Percentiles rank a stretch among this genome's conserved stretches.
Conservation (phyloP, 1,140 invertebrate species). For the Cyrtorhinus lividipennis region DNA sequence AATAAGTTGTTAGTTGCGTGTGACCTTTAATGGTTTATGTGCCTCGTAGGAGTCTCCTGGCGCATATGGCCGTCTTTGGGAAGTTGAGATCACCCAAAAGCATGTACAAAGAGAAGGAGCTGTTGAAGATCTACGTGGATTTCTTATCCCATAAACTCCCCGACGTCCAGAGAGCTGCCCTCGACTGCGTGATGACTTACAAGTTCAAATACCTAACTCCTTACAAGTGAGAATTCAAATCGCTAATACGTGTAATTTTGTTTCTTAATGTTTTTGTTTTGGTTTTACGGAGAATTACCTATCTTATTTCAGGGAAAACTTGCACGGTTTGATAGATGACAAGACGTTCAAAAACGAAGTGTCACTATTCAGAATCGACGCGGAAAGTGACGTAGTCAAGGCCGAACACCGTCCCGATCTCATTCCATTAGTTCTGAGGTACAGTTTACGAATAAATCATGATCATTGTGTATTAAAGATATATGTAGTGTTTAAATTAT, state of each 20-base stretch:
- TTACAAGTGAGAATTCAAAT: slow-evolving; percentile 44
- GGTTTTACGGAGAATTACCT: too few species aligned
- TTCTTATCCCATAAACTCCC: slow-evolving; percentile 61
- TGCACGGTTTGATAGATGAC: slow-evolving; percentile 67
- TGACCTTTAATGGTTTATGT: too few species aligned
- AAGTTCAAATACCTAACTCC: slow-evolving; percentile 58
- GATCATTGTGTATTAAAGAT: neutral
- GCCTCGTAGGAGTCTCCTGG: slow-evolving; percentile 47
- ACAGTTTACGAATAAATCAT: neutral
- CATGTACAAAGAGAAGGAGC: slow-evolving; percentile 55
- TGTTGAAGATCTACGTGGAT: slow-evolving; percentile 59
- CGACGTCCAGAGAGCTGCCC: slow-evolving; percentile 64
- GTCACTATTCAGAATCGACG: slow-evolving; percentile 57
- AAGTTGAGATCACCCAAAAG: slow-evolving; percentile 67
- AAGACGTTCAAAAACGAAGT: slow-evolving; percentile 76
- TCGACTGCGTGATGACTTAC: slow-evolving; percentile 74
- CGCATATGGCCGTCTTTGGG: slow-evolving; percentile 59
- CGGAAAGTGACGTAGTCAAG: slow-evolving; percentile 47
- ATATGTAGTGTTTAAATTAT: too few species aligned
- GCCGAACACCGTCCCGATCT: slow-evolving; percentile 56
- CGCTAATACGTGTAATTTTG: too few species aligned
- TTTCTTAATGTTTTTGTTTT: neutral
- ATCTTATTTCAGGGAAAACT: slow-evolving; percentile 34
- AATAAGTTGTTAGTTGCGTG: too few species aligned
- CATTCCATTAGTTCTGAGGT: slow-evolving; percentile 64